Evolutionary conservation across 2,113 vertebrate genomes (phyloP), one percentile per base, ranked within the genome.

Genomic region (Limnothrissa miodon): DNA sequence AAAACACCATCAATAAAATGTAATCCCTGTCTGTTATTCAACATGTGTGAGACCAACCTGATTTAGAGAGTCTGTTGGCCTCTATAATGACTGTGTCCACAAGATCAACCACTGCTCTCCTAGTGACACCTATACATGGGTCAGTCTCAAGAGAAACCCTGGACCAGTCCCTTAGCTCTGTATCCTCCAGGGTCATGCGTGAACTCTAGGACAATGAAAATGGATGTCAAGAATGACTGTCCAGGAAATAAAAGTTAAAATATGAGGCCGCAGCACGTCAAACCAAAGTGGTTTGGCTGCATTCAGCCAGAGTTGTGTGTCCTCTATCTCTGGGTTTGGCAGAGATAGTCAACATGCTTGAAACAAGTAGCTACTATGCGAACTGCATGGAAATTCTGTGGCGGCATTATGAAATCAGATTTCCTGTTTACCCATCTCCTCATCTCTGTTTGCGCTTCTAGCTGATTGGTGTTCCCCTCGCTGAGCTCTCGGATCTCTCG

Each of bases 161-260:
- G 45, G 93, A 90, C 93, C 93, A 95, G 66, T 94, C 92, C 84
- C 91, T 94, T 89, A 94, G 90, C 45, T 93, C 85, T 56, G 74
- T 74, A 7, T 84, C 83, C 0, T 74, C 66, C 15, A 74, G 66
- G 11, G 66, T 74, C 9, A 74, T 74, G 66, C 66, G 66, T 36
- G 66, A 74, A 33, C 66, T 74, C 66, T 74, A 39, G 66, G 19
- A 36, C 29, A 74, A 15, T 39, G 29, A 29, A 36, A 36, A 74
- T 74, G 29, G 36, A 74, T 74, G 33, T 74, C 13, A 74, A 74
- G 66, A 74, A 74, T 74, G 36, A 74, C 66, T 13, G 13, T 74
- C 33, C 66, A 74, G 66, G 51, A 56, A 56, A 56, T 56, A 3
- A 66, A 29, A 66, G 6, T 29, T 11, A 74, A 70, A 74, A 74